Evolutionary conservation across 2,113 vertebrate species (phyloP), one percentile per base, ranked within the genome.

Genomic region (Dasypus novemcinctus): DNA sequence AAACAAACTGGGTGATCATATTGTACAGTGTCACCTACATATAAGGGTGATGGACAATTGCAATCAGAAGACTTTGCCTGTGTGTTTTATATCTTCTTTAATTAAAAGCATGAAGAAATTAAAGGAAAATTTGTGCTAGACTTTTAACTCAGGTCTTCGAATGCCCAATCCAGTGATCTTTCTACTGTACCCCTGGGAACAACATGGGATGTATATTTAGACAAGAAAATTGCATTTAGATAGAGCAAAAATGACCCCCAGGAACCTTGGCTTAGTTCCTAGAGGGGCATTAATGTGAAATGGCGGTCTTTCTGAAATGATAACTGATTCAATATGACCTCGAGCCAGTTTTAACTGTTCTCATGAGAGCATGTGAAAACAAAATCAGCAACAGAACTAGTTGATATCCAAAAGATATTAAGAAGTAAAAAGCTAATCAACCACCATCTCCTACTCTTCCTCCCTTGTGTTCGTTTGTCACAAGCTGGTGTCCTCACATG

Each of bases 391-490:
- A 86, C 7, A 76, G 85, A 80, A 68, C 10, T 36, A 84, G 36
- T 17, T 23, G 57, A 85, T 87, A 23, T 92, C 63, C 59, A 63
- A 80, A 93, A 88, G 64, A 83, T n/a, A 87, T 71, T 43, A 69
- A 82, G 90, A 90, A 90, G 72, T 82, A 74, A 76, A 95, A 96
- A 91, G 17, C 75, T 91, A 94, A 78, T 46, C 82, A 80, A 5
- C 43, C 46, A 89, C 4, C 52, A 41, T 6, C 31, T 43, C 18
- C 29, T 71, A 79, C 59, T 75, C n/a, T 21, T 72, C 31, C 76
- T 94, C 71, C 59, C 63, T 54, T 86, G 78, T 86, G 63, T 69
- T 95, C 63, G 69, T 64, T 95, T 88, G 94, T 95, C 74, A 91
- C 25, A 88, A 83, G 90, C 38, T 43, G 2, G 23, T 89, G 75